These are phyloP conservation scores for Helleia helle DNA, from an alignment of 2,888 invertebrate genomes.

Conservation along the genomic window DNA sequence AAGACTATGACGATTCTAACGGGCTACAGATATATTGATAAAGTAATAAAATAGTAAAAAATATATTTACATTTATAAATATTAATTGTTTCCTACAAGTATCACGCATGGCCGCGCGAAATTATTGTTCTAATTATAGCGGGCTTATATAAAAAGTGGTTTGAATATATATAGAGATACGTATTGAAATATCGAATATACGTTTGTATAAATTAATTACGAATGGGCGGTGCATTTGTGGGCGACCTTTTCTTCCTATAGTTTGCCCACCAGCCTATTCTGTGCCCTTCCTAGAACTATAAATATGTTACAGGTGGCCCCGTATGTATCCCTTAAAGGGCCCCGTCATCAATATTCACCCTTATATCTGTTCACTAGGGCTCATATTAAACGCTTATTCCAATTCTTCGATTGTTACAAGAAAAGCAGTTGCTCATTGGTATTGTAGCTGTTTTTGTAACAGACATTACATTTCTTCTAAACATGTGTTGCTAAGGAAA, in stretches of 20 bases:
- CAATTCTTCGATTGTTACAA: constrained; percentile 2
- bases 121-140: too few species aligned
- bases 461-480: background rate
- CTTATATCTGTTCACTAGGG: background rate
- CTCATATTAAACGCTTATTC: background rate
- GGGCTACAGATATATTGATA: too few species aligned
- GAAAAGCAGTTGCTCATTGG: too few species aligned
- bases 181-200: background rate
- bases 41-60: too few species aligned
- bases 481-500: too few species aligned
- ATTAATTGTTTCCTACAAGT: too few species aligned
- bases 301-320: constrained; percentile 21
- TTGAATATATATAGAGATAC: background rate
- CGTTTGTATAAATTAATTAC: constrained; percentile 3
- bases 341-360: constrained; percentile 1
- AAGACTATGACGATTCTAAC: too few species aligned
- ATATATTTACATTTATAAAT: too few species aligned
- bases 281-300: constrained; percentile 20
- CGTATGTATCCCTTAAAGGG: constrained; percentile 18
- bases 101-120: too few species aligned
- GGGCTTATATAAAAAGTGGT: constrained; percentile 6
- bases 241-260: constrained; percentile 9
- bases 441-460: too few species aligned
- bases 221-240: background rate
- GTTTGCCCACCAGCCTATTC: constrained; percentile 12